Base-by-base conservation (phyloP, 2,113 vertebrate genomes). In the Myiagra hebetior region DNA sequence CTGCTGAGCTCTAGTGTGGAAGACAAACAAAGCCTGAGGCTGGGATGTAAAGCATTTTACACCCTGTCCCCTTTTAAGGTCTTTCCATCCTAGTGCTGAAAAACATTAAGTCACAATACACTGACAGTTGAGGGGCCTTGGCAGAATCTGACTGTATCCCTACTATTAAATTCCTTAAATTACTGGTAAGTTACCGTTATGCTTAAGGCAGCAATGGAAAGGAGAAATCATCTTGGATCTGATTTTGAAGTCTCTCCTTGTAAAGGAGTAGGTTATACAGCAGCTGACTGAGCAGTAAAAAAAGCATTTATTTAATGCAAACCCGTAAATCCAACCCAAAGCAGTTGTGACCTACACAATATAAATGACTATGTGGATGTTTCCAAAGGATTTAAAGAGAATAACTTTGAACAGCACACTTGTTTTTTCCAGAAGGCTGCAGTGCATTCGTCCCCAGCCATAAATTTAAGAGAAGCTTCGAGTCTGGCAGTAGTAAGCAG, bases 51-150 rank as follows among this genome's bases (percentile, higher is more conserved):
- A 68, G 21, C 21, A 44, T 65, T 83, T 87, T 73, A 68, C 44
- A 16, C 24, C 4, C 3, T 1, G 0, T 24, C 21, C 13, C 14
- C 8, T 41, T 47, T 62, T n/a, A 39, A 9, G 6, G 2, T 31
- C 68, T 47, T 83, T 68, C 59, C 20, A 16, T 26, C 6, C 1
- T 57, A 39, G 50, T 7, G 26, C 0, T 83, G 63, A 56, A 76
- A 86, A 90, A 55, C n/a, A 11, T 3, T 39, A 56, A 77, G 39
- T 76, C 53, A 46, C 23, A 20, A 19, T 52, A 53, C 12, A 17
- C 33, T 30, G 68, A 53, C 50, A 69, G 46, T 42, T 68, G 52
- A 65, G 47, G 50, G 28, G 28, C 46, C 13, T 5, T 59, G 60
- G 22, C 47, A 70, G 52, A 93, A 78, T 50, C 44, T 85, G 62